A percentile compares a stretch with the other conserved stretches of the same genome.
These are phyloP conservation scores for Falco berigora DNA, from an alignment of 2,797 vertebrate species.

Conservation along the genomic window DNA sequence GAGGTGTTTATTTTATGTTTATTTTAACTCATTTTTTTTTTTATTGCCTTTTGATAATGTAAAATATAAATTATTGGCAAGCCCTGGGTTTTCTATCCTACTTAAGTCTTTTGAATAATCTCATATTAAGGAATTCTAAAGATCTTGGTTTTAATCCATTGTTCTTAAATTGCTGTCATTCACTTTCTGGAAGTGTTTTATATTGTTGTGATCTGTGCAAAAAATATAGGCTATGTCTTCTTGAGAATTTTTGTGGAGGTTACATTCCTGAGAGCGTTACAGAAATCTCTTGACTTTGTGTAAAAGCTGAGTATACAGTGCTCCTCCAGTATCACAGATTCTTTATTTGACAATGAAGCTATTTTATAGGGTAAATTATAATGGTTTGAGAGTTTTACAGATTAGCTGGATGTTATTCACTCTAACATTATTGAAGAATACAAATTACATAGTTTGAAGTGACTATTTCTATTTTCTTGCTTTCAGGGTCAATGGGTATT, in stretches of 20 bases:
- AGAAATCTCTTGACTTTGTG: slow-evolving; percentile 23
- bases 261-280: not conserved
- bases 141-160: not conserved
- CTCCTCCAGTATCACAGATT: not conserved
- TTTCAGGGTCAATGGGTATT: slow-evolving; percentile 53
- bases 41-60: not conserved
- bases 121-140: not conserved
- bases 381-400: slow-evolving; percentile 27
- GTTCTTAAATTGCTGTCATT: not conserved
- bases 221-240: not conserved
- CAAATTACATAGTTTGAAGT: not conserved
- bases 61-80: not conserved
- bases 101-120: not conserved
- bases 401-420: slow-evolving; percentile 27
- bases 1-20: not conserved
- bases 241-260: not conserved
- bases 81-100: not conserved
- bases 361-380: slow-evolving; percentile 28
- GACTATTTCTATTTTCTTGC: slow-evolving; percentile 34
- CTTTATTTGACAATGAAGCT: slow-evolving; percentile 35
- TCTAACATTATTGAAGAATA: slow-evolving; percentile 3
- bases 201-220: not conserved
- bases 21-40: not conserved
- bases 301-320: not conserved
- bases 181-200: not conserved